Conservation (phyloP, 2,113 vertebrate genomes). For the Potamarius usumacintae region DNA sequence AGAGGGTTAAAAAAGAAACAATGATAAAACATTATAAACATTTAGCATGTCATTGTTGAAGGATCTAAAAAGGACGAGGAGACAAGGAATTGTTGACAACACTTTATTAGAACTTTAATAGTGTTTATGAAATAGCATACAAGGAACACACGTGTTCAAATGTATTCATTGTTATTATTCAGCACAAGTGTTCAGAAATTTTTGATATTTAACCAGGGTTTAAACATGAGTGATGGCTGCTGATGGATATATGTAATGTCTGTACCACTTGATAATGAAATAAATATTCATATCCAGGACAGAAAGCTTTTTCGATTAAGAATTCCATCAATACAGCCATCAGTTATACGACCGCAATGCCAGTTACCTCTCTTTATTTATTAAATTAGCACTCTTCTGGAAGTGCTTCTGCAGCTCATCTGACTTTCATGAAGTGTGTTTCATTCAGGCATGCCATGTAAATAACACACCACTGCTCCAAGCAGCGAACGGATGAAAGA, state of each 20-base stretch:
- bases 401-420: constrained; percentile 46
- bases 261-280: background rate
- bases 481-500: background rate
- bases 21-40: background rate
- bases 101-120: background rate
- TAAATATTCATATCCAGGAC: constrained; percentile 19
- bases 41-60: background rate
- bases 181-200: background rate
- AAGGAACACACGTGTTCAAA: background rate
- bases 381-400: constrained; percentile 38
- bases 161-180: background rate
- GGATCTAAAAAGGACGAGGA: background rate
- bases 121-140: background rate
- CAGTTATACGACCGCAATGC: constrained; percentile 41
- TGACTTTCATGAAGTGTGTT: constrained; percentile 52
- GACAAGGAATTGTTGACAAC: background rate
- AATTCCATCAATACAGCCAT: constrained; percentile 42
- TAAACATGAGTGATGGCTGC: background rate
- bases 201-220: background rate
- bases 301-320: constrained; percentile 29
- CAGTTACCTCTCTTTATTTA: constrained; percentile 48
- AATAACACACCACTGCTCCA: background rate
- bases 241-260: background rate
- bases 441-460: constrained; percentile 42
- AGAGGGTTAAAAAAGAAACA: too few relatives aligned